Evolutionary conservation across 2,888 invertebrate genomes (phyloP).

Genomic region (Phortica magna): DNA sequence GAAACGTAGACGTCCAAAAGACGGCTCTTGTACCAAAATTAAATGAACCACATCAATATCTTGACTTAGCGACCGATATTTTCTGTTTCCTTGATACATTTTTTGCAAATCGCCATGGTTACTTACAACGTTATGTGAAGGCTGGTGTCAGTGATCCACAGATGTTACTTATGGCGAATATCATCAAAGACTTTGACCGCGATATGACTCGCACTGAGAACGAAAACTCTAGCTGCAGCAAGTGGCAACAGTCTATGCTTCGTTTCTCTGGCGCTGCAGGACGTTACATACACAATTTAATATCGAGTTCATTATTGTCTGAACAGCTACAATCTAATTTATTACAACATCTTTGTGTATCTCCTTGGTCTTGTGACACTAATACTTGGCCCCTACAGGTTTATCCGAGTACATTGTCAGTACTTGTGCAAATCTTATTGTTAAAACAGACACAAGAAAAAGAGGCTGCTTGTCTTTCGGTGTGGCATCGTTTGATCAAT

Average conservation of each 20-base stretch:
- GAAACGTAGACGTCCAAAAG: constrained; percentile 79
- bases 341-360: constrained; percentile 86
- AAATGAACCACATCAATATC: constrained; percentile 91
- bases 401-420: constrained; percentile 87
- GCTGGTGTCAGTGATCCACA: constrained; percentile 89
- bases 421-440: constrained; percentile 90
- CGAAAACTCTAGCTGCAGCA: constrained; percentile 80
- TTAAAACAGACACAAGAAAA: constrained; percentile 90
- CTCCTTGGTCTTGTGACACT: constrained; percentile 84
- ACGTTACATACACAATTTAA: constrained; percentile 82
- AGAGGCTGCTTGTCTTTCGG: constrained; percentile 92
- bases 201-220: constrained; percentile 92
- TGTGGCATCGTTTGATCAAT: constrained; percentile 94
- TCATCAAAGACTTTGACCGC: constrained; percentile 93
- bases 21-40: constrained; percentile 84
- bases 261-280: constrained; percentile 77
- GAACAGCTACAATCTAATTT: constrained; percentile 85
- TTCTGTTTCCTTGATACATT: constrained; percentile 91
- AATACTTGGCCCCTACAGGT: constrained; percentile 88
- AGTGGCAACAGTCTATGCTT: constrained; percentile 78
- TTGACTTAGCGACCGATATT: constrained; percentile 90
- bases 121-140: constrained; percentile 84
- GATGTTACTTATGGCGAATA: constrained; percentile 91
- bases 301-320: constrained; percentile 84
- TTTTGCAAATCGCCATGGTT: constrained; percentile 80